Evolutionary conservation across 2,113 vertebrate genomes (phyloP), one percentile per base, ranked within the genome.

Genomic region (Anarhynchus alexandrinus): DNA sequence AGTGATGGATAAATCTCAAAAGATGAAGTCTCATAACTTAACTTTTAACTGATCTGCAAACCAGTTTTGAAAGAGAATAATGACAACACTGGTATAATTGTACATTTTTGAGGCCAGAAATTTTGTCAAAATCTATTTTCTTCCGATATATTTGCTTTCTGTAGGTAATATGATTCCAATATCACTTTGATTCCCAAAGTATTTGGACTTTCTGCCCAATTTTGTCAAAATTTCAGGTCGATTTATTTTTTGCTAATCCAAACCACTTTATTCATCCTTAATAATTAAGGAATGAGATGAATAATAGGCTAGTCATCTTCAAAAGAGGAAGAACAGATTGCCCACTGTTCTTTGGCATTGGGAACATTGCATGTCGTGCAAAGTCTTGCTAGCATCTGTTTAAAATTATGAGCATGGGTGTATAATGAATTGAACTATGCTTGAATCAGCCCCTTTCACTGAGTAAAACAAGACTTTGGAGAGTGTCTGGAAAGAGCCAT

Each of bases 261-360:
- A 67, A 66, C 10, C 12, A 49, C 29, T 87, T 89, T 92, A 36
- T 62, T 70, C 15, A 79, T 83, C 34, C 27, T 57, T 69, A 67
- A 45, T 83, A 66, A 69, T 91, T 76, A 88, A 49, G 61, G 27
- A 94, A 96, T 93, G 26, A 91, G 57, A 95, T 91, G 55, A 94
- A 93, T 94, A 88, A 93, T 79, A 40, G 62, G 38, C 81, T 88
- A 94, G 45, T 86, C n/a, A 45, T 93, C 70, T 92, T 83, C 59
- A 86, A 62, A 95, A 93, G 86, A 70, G 0, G 29, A 96, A 90
- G 83, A 96, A 96, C 96, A 96, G 90, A 93, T 96, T 96, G 81
- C 38, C 65, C 61, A 86, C 81, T 96, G 81, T 95, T 97, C 86
- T 93, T 91, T 76, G 92, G 67, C 83, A 47, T 15, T 89, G 72